Conservation (phyloP, 2,888 invertebrate genomes). For the Synergus umbraculus region DNA sequence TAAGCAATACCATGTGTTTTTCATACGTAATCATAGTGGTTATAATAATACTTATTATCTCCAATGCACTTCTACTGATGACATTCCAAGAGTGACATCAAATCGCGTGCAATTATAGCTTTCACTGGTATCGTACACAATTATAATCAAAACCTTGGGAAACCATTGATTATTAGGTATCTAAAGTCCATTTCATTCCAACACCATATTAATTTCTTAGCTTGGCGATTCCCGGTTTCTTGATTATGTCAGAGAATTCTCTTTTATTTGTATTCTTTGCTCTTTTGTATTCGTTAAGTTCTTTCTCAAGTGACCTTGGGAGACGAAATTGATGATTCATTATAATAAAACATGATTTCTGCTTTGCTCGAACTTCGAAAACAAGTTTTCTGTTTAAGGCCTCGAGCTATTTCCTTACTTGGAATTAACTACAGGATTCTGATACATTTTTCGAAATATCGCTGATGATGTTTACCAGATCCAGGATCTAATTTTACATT, state of each 20-base stretch:
- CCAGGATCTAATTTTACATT: neutral
- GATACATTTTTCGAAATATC: neutral
- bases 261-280: neutral
- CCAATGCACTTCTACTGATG: slow-evolving; percentile 10
- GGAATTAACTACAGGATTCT: neutral
- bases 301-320: neutral
- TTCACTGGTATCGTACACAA: neutral
- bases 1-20: neutral
- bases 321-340: neutral
- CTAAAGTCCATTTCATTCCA: no score
- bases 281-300: neutral
- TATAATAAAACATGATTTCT: neutral
- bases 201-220: no score
- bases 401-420: neutral
- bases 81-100: slow-evolving; percentile 13
- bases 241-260: neutral
- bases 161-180: no score
- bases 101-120: neutral
- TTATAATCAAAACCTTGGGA: no score
- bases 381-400: neutral
- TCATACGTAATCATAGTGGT: neutral
- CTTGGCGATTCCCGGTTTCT: no score
- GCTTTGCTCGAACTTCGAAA: neutral
- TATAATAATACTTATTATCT: slow-evolving; percentile 19
- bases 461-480: no score